These are phyloP conservation scores for Bombus fervidus DNA, from an alignment of 1,140 invertebrate genomes.

Conservation along the genomic window DNA sequence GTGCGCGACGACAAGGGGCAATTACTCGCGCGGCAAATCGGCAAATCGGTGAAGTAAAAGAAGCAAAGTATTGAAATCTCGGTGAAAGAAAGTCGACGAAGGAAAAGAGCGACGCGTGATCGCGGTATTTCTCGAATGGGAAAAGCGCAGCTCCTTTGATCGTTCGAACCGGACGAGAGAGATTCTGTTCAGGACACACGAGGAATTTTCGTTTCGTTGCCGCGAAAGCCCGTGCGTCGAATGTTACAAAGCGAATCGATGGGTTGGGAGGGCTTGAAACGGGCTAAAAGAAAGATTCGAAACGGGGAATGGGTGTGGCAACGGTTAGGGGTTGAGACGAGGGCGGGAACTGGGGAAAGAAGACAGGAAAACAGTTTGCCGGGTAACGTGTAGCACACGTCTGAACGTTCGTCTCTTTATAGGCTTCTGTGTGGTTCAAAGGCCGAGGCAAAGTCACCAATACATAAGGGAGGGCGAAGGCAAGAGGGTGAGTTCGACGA, in stretches of 20 bases:
- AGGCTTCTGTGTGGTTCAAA: slow-evolving; percentile 92
- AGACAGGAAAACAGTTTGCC: slow-evolving; percentile 53
- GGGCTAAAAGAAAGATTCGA: slow-evolving; percentile 42
- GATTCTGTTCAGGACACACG: slow-evolving; percentile 24
- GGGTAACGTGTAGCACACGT: slow-evolving; percentile 53
- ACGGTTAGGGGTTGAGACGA: neutral
- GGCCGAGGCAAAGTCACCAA: slow-evolving; percentile 88
- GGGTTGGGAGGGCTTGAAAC: neutral
- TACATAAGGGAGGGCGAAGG: slow-evolving; percentile 89
- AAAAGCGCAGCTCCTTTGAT: slow-evolving; percentile 35
- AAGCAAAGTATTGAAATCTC: neutral
- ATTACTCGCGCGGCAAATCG: neutral
- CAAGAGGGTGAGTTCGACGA: slow-evolving; percentile 85
- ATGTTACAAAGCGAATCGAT: slow-evolving; percentile 34
- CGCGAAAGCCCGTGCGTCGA: slow-evolving; percentile 11
- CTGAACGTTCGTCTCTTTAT: slow-evolving; percentile 72
- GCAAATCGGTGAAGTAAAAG: neutral
- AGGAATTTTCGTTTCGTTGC: slow-evolving; percentile 41
- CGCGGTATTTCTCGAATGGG: slow-evolving; percentile 22
- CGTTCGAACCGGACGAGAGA: slow-evolving; percentile 24
- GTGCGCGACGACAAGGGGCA: too few relatives aligned
- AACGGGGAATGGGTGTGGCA: neutral
- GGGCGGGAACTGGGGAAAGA: slow-evolving; percentile 22
- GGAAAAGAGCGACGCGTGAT: neutral
- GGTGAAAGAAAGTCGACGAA: neutral